These are phyloP conservation scores for Lagocephalus sceleratus DNA, from an alignment of 2,797 vertebrate genomes.

Conservation along the genomic window DNA sequence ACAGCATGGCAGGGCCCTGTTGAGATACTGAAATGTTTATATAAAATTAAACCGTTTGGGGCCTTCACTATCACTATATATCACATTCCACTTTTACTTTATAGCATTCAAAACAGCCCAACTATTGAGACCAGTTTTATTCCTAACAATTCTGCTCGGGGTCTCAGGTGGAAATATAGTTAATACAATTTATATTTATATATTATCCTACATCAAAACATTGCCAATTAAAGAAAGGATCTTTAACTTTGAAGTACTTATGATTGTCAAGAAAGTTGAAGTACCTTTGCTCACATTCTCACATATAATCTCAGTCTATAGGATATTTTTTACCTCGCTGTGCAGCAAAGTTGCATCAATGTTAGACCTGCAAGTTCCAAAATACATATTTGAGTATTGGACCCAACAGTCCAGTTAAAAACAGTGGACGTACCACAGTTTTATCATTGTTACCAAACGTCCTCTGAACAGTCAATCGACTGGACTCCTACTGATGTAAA, in stretches of 20 bases:
- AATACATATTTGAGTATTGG: too few species aligned
- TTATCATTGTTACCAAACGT: slow-evolving; percentile 34
- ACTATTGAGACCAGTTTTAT: slow-evolving; percentile 9
- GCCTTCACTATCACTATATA: slow-evolving; percentile 17
- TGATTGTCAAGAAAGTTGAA: slow-evolving; percentile 67
- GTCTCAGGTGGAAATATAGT: slow-evolving; percentile 19
- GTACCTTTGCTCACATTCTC: slow-evolving; percentile 44
- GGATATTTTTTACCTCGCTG: slow-evolving; percentile 34
- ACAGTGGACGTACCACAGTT: slow-evolving; percentile 30
- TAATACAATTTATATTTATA: slow-evolving; percentile 33
- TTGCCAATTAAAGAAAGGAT: slow-evolving; percentile 49
- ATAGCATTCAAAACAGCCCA: neutral
- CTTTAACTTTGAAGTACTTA: slow-evolving; percentile 49
- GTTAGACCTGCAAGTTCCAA: slow-evolving; percentile 46
- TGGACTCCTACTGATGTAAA: slow-evolving; percentile 60
- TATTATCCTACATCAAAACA: slow-evolving; percentile 28
- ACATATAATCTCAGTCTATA: slow-evolving; percentile 24
- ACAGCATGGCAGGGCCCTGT: slow-evolving; percentile 24
- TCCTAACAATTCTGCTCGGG: slow-evolving; percentile 18
- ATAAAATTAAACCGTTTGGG: slow-evolving; percentile 16
- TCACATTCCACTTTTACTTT: slow-evolving; percentile 16
- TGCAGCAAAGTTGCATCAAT: slow-evolving; percentile 43
- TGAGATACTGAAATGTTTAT: slow-evolving; percentile 22
- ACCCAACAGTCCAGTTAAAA: slow-evolving; percentile 12
- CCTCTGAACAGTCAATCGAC: slow-evolving; percentile 40